Evolutionary conservation across 2,113 vertebrate species (phyloP).

Genomic region (Strix aluco): DNA sequence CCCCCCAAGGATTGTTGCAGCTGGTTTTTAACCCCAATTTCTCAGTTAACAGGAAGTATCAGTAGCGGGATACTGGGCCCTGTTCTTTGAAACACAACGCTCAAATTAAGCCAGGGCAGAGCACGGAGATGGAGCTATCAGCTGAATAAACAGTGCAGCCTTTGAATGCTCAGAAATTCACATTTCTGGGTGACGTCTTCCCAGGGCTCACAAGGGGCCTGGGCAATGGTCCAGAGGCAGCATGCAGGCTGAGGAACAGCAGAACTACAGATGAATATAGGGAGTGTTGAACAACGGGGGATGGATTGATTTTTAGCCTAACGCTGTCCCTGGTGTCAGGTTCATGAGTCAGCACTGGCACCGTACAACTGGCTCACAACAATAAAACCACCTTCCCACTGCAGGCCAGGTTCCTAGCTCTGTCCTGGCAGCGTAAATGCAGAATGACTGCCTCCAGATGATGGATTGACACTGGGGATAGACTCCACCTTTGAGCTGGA

Average conservation of each 20-base stretch:
- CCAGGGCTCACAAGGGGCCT: constrained; percentile 12
- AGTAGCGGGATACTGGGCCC: not conserved
- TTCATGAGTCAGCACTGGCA: constrained; percentile 58
- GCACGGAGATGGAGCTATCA: not conserved
- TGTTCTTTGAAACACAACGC: not conserved
- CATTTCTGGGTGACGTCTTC: constrained; percentile 56
- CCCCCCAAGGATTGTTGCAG: not conserved
- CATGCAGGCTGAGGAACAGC: constrained; percentile 25
- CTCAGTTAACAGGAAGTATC: not conserved
- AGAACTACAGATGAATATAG: not conserved
- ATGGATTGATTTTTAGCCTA: not conserved
- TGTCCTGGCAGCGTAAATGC: not conserved
- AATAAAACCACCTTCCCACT: constrained; percentile 6
- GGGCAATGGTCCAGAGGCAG: constrained; percentile 2
- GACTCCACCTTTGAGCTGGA: not conserved
- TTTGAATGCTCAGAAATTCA: constrained; percentile 53
- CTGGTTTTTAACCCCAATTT: not conserved
- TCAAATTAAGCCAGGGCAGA: not conserved
- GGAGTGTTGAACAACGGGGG: not conserved
- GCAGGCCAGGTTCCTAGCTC: not conserved
- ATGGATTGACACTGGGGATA: not conserved
- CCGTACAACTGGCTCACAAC: not conserved
- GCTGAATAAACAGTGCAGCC: constrained; percentile 44
- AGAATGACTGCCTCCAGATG: not conserved
- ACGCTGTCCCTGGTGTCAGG: not conserved